These are phyloP conservation scores for Pediacus dermestoides DNA, from an alignment of 2,888 invertebrate genomes.

Conservation along the genomic window DNA sequence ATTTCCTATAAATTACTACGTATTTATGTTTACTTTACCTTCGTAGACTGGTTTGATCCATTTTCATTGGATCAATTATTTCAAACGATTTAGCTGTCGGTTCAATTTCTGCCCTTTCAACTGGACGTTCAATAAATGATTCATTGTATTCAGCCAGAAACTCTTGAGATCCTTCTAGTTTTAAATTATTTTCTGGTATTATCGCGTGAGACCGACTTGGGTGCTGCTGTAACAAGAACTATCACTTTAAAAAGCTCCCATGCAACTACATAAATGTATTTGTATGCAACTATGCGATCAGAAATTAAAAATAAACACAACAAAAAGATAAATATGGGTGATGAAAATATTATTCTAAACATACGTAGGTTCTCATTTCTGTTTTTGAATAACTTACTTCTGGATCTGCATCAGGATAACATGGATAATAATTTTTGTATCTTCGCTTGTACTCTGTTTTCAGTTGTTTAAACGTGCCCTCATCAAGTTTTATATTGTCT, in stretches of 20 bases:
- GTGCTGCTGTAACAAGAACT: no score
- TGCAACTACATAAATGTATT: no score
- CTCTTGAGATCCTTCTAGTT: slow-evolving; percentile 47
- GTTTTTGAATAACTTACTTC: no score
- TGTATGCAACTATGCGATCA: no score
- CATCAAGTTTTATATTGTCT: slow-evolving; percentile 42
- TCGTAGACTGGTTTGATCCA: slow-evolving; percentile 25
- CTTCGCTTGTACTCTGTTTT: slow-evolving; percentile 46
- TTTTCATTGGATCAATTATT: slow-evolving; percentile 22
- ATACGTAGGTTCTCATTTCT: no score
- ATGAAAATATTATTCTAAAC: no score
- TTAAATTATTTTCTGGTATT: slow-evolving; percentile 37
- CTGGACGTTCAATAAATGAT: slow-evolving; percentile 35
- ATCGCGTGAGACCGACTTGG: slow-evolving; percentile 21
- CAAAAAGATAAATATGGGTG: no score
- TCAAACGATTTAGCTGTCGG: slow-evolving; percentile 20
- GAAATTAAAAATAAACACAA: no score
- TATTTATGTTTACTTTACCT: no score
- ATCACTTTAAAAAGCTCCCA: no score
- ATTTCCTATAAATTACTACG: no score
- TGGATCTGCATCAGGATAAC: no score
- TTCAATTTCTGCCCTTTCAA: slow-evolving; percentile 26
- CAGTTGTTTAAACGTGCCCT: slow-evolving; percentile 42
- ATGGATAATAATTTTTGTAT: slow-evolving; percentile 35
- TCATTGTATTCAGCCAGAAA: slow-evolving; percentile 41